Evolutionary conservation across 1,140 invertebrate species (phyloP).

Genomic region (Dermatophagoides farinae): DNA sequence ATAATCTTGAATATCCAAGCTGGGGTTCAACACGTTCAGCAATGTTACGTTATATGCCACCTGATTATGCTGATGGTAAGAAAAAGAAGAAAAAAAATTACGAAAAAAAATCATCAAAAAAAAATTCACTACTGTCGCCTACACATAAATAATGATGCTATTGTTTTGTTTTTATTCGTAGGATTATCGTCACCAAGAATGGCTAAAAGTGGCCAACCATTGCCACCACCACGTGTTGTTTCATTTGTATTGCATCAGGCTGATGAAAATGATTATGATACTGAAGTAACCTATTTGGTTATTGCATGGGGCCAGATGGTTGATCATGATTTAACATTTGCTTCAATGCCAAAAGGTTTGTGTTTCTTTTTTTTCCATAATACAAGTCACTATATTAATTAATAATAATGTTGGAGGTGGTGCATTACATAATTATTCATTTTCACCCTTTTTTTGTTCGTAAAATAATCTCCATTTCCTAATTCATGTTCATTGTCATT

Average conservation of each 20-base stretch:
- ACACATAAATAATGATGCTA: not conserved
- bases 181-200: slow-evolving; percentile 19
- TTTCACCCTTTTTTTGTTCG: too few species aligned
- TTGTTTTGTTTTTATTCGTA: not conserved
- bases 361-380: too few species aligned
- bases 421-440: not conserved
- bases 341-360: slow-evolving; percentile 22
- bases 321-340: slow-evolving; percentile 21
- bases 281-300: slow-evolving; percentile 18
- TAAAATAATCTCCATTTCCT: too few species aligned
- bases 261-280: slow-evolving; percentile 19
- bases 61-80: slow-evolving; percentile 30
- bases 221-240: slow-evolving; percentile 19
- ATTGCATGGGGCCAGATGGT: slow-evolving; percentile 21
- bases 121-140: not conserved
- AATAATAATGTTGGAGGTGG: not conserved
- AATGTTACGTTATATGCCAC: slow-evolving; percentile 30
- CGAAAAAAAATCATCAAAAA: not conserved
- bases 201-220: slow-evolving; percentile 16
- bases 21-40: slow-evolving; percentile 70
- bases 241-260: slow-evolving; percentile 19
- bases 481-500: too few species aligned
- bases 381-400: not conserved
- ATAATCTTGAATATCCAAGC: slow-evolving; percentile 67
- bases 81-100: too few species aligned